Evolutionary conservation across 2,797 vertebrate species (phyloP).

Genomic region (Martes flavigula): DNA sequence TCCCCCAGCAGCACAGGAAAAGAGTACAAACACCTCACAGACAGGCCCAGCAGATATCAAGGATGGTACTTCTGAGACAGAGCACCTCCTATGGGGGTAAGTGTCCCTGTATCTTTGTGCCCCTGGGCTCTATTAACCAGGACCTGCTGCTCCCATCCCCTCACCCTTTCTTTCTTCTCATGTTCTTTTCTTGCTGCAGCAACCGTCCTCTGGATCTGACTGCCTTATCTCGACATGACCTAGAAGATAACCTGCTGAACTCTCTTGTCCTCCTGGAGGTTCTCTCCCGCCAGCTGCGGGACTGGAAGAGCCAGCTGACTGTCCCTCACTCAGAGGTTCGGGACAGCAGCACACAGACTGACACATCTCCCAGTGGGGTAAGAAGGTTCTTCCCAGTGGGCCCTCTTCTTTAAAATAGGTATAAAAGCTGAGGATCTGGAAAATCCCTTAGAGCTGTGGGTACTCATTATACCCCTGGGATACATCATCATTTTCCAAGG

Average conservation of each 20-base stretch:
- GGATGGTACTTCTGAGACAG: conserved; percentile 77
- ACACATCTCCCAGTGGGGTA: conserved; percentile 88
- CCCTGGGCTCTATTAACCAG: fast-evolving
- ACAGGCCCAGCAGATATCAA: neutral
- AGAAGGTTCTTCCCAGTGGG: conserved; percentile 16
- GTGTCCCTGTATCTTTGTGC: neutral
- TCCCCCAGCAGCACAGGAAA: conserved; percentile 70
- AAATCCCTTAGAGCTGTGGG: conserved; percentile 8
- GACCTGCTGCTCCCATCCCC: neutral
- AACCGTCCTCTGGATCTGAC: conserved; percentile 88
- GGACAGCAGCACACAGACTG: conserved; percentile 90
- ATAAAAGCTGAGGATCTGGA: conserved; percentile 37
- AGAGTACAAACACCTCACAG: conserved; percentile 70
- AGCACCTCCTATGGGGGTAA: conserved; percentile 83
- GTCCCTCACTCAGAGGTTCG: conserved; percentile 79
- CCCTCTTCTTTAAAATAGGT: conserved; percentile 20
- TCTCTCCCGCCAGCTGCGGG: conserved; percentile 88
- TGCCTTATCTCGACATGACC: conserved; percentile 86
- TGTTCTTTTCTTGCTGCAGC: conserved; percentile 53
- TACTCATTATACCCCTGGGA: neutral
- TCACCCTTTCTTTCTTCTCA: neutral
- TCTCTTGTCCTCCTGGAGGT: conserved; percentile 92
- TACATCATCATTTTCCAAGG: neutral
- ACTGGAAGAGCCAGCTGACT: conserved; percentile 75
- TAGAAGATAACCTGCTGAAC: conserved; percentile 91